Evolutionary conservation across 1,140 invertebrate genomes (phyloP).

Genomic region (Colletes gigas): DNA sequence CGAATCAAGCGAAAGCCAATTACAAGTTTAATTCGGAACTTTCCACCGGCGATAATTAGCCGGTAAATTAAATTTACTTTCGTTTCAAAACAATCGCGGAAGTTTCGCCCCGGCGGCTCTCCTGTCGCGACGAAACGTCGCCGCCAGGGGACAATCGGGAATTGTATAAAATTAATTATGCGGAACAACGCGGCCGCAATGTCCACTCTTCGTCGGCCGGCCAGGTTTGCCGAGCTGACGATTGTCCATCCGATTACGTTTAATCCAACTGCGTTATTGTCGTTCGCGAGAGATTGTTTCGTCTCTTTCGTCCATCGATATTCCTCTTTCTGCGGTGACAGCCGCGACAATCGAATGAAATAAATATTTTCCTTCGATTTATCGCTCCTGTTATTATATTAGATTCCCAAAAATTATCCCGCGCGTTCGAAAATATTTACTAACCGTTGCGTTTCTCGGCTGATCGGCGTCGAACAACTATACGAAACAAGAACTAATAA

Average conservation of each 20-base stretch:
- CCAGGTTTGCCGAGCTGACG: neutral
- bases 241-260: neutral
- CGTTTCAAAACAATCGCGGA: slow-evolving; percentile 76
- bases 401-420: too few species aligned
- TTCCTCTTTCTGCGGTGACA: too few species aligned
- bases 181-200: slow-evolving; percentile 53
- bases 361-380: too few species aligned
- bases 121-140: slow-evolving; percentile 44
- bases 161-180: slow-evolving; percentile 65
- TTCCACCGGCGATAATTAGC: slow-evolving; percentile 78
- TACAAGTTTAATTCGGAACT: slow-evolving; percentile 80
- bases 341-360: too few species aligned
- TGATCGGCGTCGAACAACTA: too few species aligned
- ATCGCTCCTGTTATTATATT: too few species aligned
- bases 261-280: neutral
- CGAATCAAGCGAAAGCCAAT: slow-evolving; percentile 79
- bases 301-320: too few species aligned
- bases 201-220: slow-evolving; percentile 32
- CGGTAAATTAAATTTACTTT: slow-evolving; percentile 80
- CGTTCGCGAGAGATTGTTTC: neutral
- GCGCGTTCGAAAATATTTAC: too few species aligned
- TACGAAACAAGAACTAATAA: too few species aligned
- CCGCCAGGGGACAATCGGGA: slow-evolving; percentile 47
- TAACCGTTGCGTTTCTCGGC: too few species aligned
- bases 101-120: slow-evolving; percentile 60